Evolutionary conservation across 1,140 invertebrate species (phyloP), one percentile per base, ranked within the genome.

Genomic region (Vanessa tameamea): DNA sequence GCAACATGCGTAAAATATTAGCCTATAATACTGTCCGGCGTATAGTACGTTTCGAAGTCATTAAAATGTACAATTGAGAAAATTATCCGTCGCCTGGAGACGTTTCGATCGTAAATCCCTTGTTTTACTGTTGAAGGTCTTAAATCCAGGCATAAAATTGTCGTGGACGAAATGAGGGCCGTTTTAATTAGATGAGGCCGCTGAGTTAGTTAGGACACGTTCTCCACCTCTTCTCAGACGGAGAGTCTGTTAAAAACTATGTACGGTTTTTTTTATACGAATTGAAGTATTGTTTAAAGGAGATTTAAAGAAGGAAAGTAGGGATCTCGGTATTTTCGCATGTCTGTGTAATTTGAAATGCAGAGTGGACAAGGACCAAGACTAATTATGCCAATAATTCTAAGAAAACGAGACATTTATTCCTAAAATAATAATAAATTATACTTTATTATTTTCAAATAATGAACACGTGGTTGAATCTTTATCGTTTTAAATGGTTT

Each of bases 121-220:
- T 79, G 81, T 86, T 89, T 89, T 88, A 89, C 84, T 86, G 80
- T 80, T 73, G 78, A 72, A 80, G 81, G 79, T 87, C 81, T 87
- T 89, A 88, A 89, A 90, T 86, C 79, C 85, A 75, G 71, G 78
- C 85, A 84, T 92, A 87, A 92, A 91, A 90, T 89, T 89, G 87
- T 92, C 84, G 80, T 85, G 76, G 72, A 76, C 87, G 81, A 91
- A 89, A 91, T 88, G 84, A 86, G 84, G 87, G 83, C 78, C 37
- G 37, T 43, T 88, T 90, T 91, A 90, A 92, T 91, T 91, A 89
- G 88, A 87, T 85, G 80, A 81, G 84, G 83, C 83, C 82, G 78
- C 81, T 82, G 76, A 75, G 78, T 80, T 78, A 76, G 78, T 75
- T 77, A 69, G 78, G 76, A 81, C 76, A 78, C 77, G 76, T 72